phyloP scores from a whole-genome alignment of 2,797 vertebrate species.

The Florisuga fusca region DNA sequence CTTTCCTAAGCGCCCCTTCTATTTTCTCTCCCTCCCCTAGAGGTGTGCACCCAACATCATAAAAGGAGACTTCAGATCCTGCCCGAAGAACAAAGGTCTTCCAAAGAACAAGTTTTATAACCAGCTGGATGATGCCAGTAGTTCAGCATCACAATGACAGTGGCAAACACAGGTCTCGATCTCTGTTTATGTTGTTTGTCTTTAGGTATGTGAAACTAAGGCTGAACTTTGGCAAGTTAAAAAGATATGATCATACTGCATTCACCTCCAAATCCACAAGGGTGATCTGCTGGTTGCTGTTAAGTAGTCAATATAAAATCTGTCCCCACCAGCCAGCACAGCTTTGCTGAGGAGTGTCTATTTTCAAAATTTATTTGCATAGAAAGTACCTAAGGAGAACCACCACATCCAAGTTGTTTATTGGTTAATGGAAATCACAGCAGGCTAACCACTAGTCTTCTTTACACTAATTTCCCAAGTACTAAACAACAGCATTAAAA shows the following conservation, averaged over 20 bases:
- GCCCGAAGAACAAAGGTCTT: background rate
- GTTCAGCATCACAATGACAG: background rate
- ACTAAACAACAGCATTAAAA: background rate
- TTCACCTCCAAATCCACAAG: background rate
- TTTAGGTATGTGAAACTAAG: background rate
- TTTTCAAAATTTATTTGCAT: background rate
- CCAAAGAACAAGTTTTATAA: background rate
- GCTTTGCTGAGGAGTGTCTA: background rate
- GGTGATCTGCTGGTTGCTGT: background rate
- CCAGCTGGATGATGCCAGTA: background rate
- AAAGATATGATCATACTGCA: rapidly evolving
- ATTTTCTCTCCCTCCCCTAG: background rate
- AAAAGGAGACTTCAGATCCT: background rate
- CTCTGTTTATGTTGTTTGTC: background rate
- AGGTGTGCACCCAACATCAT: background rate
- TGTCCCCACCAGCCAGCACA: background rate
- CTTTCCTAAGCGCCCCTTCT: background rate
- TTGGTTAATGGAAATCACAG: background rate
- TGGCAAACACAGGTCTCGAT: background rate
- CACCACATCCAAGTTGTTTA: background rate
- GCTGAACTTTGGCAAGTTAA: background rate
- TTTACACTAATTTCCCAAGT: background rate
- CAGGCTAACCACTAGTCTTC: background rate
- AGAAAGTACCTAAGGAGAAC: rapidly evolving
- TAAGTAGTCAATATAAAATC: background rate